Base-by-base conservation (phyloP, 2,888 invertebrate species). In the Lasioglossum morio region DNA sequence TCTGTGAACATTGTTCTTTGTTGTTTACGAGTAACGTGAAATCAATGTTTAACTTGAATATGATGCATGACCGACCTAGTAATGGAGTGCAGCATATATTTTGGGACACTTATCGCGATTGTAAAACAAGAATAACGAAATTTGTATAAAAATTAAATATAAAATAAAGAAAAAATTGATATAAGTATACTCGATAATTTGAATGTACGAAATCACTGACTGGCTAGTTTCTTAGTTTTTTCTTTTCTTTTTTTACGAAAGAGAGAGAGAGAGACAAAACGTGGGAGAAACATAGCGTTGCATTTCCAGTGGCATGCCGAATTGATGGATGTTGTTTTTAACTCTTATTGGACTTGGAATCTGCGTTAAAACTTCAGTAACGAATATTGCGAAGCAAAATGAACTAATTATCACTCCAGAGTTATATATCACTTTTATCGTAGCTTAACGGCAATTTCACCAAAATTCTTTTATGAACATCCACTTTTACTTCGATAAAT, bases 261-360 rank as follows among this genome's bases (percentile, higher is more conserved):
- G 57, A n/a, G 57, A n/a, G 12, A 57, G n/a, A n/a, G 57, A 70
- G 16, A 43, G 57, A 63, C 66, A 27, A 60, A 80, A 66, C 69
- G 30, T 19, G 63, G 8, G 66, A 60, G 53, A 74, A 77, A 79
- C n/a, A 81, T 88, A 86, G 86, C 85, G 93, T 95, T 94, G 95
- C 94, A 95, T 95, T 95, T 95, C 94, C 94, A 94, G 84, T 94
- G 94, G 92, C 92, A 92, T 82, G 90, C 92, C 89, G 88, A 90
- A 88, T 82, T 82, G 91, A 89, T 92, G 90, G 90, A 91, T 91
- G 89, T 92, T 91, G 90, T 92, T 92, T 86, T 92, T 91, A 92
- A 91, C 88, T 91, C 90, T 90, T 87, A 92, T 91, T 90, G 89
- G 88, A 93, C 89, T 88, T 92, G 89, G 88, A 92, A 91, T 92